Conservation (phyloP, 1,140 invertebrate genomes). For the Drosophila tristis region DNA sequence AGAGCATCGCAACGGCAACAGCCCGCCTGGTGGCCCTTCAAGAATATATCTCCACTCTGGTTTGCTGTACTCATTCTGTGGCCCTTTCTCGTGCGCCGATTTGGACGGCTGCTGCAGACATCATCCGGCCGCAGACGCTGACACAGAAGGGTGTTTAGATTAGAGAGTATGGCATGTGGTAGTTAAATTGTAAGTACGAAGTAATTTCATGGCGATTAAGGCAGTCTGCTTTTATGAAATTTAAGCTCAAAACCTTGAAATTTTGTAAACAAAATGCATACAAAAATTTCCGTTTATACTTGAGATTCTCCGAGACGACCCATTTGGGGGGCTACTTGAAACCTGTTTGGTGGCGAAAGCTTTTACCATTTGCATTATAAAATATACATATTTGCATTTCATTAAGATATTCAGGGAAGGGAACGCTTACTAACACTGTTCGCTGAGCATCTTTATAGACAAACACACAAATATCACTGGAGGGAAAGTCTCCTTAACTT, state of each 20-base stretch:
- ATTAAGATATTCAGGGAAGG: constrained; percentile 43
- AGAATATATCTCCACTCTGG: constrained; percentile 85
- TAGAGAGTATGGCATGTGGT: constrained; percentile 43
- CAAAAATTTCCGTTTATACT: too few relatives aligned
- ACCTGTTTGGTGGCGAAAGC: constrained; percentile 37
- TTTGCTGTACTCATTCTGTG: constrained; percentile 86
- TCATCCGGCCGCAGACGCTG: constrained; percentile 51
- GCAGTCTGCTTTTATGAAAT: too few relatives aligned
- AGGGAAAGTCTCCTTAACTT: constrained; percentile 9
- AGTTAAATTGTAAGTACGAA: constrained; percentile 72
- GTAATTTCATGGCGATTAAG: too few relatives aligned
- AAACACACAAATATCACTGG: constrained; percentile 9
- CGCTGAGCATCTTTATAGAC: constrained; percentile 6
- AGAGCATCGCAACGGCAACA: constrained; percentile 30
- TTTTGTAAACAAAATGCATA: too few relatives aligned
- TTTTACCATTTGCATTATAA: constrained; percentile 16
- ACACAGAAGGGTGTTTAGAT: constrained; percentile 15
- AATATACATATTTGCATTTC: constrained; percentile 37
- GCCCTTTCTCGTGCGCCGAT: constrained; percentile 86
- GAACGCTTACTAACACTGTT: constrained; percentile 1
- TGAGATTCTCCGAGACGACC: too few relatives aligned
- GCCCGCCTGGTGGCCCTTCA: constrained; percentile 86
- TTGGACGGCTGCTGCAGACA: constrained; percentile 56
- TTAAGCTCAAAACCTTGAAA: too few relatives aligned
- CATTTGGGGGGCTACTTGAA: constrained; percentile 7